Base-by-base conservation (phyloP, 2,113 vertebrate species). In the Serinus canaria region DNA sequence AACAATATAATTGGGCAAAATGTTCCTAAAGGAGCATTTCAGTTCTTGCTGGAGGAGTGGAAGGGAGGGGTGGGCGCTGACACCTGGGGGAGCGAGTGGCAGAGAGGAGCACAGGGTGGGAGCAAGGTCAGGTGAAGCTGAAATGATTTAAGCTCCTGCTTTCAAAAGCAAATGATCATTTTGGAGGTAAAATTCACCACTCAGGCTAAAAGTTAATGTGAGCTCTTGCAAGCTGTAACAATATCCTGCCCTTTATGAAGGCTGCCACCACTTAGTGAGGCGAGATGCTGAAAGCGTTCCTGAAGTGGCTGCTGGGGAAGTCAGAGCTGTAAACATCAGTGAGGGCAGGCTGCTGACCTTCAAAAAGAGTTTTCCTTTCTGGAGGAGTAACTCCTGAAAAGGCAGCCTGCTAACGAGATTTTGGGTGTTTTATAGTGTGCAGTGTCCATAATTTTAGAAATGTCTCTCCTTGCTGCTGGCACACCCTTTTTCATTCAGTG, bases 121-220 rank as follows among this genome's bases (percentile, higher is more conserved):
- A 55, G 33, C 17, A 43, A 83, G 76, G 63, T 68, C 70, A 77
- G 52, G 41, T 20, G 63, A 66, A 43, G 50, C 44, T 55, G 27
- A 73, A 95, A 83, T 70, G 52, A 60, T 89, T 60, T 64, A 77
- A 80, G 30, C 14, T 3, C 35, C 1, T 33, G 63, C 53, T 95
- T 31, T 92, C 64, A 92, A 89, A 95, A 85, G 69, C 60, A 93
- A 68, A 75, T 47, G 68, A 87, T 83, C 15, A 1, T 84, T 90
- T 82, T 84, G 56, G 52, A 88, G 69, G 58, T 50, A 74, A 67
- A 90, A 58, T 82, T 25, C 90, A 46, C 68, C 20, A 14, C 50
- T 59, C 41, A 52, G 41, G 83, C 77, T 83, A 56, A 72, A 94
- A 85, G 79, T 89, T 95, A 62, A 89, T 83, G 72, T 92, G 47